phyloP scores from a whole-genome alignment of 2,888 invertebrate species.

The Leistus spinibarbis region DNA sequence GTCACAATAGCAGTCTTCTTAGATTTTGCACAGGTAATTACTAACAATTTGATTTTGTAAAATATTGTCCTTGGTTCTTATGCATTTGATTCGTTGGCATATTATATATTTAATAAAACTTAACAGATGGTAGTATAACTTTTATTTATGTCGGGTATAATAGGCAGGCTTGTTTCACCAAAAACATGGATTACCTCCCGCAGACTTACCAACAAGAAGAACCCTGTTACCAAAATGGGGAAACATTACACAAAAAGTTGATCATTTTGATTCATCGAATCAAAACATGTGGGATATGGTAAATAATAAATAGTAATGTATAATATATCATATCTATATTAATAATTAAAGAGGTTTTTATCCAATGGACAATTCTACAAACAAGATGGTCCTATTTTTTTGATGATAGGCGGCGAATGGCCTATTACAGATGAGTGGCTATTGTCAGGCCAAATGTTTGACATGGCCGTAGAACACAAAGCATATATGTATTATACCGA shows the following conservation, averaged over 20 bases:
- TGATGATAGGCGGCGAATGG: constrained; percentile 78
- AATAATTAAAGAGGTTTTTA: constrained; percentile 58
- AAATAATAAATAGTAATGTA: background rate
- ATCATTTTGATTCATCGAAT: constrained; percentile 58
- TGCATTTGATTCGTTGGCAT: background rate
- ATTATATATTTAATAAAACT: too few species aligned
- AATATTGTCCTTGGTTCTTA: too few species aligned
- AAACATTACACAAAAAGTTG: constrained; percentile 41
- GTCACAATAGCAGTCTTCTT: too few species aligned
- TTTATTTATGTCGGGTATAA: background rate
- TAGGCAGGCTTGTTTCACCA: background rate
- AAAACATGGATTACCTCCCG: constrained; percentile 1
- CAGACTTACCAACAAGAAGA: background rate
- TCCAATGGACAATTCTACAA: constrained; percentile 58
- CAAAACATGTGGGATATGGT: background rate
- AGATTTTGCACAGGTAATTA: too few species aligned
- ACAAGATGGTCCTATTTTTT: constrained; percentile 64
- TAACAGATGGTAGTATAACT: too few species aligned
- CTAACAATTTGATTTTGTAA: too few species aligned
- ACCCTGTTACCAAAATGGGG: background rate
- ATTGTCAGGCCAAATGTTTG: constrained; percentile 64
- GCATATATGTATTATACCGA: constrained; percentile 76
- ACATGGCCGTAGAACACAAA: constrained; percentile 62
- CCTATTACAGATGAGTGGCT: constrained; percentile 64
- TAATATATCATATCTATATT: background rate